Evolutionary conservation across 2,797 vertebrate genomes (phyloP).

Genomic region (Sebastes diploproa): DNA sequence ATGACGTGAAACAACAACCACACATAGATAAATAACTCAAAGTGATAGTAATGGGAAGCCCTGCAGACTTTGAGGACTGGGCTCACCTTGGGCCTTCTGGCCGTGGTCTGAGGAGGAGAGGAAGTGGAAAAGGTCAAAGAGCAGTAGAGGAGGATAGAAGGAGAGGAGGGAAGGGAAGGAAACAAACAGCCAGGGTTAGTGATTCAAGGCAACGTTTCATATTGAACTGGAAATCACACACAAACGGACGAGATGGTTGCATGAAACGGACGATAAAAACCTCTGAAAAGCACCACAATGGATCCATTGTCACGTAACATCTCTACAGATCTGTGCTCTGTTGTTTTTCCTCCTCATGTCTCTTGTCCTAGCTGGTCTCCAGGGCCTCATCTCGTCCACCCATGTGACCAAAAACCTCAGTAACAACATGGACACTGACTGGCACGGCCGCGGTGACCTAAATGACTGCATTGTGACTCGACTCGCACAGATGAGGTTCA

Average conservation of each 20-base stretch:
- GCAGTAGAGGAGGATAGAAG: constrained; percentile 53
- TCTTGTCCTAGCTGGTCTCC: not conserved
- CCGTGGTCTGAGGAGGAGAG: constrained; percentile 85
- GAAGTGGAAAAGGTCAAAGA: constrained; percentile 40
- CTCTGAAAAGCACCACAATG: not conserved
- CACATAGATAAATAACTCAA: not conserved
- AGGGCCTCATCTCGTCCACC: not conserved
- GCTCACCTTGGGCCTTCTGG: constrained; percentile 95
- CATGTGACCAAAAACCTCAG: constrained; percentile 13
- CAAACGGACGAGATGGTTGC: constrained; percentile 20
- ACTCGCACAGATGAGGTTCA: not conserved
- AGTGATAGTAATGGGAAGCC: constrained; percentile 8
- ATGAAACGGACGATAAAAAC: constrained; percentile 14
- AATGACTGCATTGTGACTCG: constrained; percentile 64
- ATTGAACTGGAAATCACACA: constrained; percentile 38
- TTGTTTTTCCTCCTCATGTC: not conserved
- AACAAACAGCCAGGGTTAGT: constrained; percentile 75
- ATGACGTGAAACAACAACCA: not conserved
- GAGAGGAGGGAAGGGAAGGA: constrained; percentile 56
- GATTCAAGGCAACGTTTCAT: constrained; percentile 47
- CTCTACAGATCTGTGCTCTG: not conserved
- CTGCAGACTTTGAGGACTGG: constrained; percentile 31
- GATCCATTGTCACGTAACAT: not conserved
- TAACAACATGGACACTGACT: constrained; percentile 37
- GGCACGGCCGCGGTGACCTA: constrained; percentile 50